These are phyloP conservation scores for Chydorus sphaericus DNA, from an alignment of 2,888 invertebrate genomes.

Conservation along the genomic window DNA sequence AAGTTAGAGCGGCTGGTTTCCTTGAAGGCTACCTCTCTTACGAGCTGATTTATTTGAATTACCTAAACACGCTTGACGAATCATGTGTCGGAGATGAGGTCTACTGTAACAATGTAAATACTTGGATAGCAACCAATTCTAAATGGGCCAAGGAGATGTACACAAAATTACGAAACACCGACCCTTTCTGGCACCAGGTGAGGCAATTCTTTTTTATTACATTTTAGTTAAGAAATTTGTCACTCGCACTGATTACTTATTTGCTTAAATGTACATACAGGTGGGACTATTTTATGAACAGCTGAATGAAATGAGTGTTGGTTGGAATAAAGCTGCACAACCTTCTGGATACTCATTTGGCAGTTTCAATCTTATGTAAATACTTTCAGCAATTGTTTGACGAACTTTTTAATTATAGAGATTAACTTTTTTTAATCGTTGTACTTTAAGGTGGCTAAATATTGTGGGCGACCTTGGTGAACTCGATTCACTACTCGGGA, in stretches of 20 bases:
- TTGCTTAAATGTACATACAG: conserved; percentile 19
- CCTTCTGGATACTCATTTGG: conserved; percentile 35
- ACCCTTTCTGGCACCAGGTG: conserved; percentile 77
- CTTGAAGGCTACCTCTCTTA: conserved; percentile 69
- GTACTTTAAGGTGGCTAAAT: conserved; percentile 46
- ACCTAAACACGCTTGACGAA: conserved; percentile 52
- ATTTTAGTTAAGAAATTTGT: too few species aligned
- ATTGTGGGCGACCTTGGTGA: conserved; percentile 59
- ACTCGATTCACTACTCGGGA: conserved; percentile 37
- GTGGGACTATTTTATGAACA: conserved; percentile 55
- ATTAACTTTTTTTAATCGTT: conserved; percentile 2
- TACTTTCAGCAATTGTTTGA: neutral
- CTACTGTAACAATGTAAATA: conserved; percentile 47
- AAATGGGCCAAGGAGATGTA: conserved; percentile 45
- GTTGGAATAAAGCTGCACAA: conserved; percentile 52
- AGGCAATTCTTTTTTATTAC: neutral
- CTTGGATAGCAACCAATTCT: conserved; percentile 47
- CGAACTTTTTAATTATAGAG: neutral
- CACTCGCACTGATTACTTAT: neutral
- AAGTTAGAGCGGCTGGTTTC: conserved; percentile 73
- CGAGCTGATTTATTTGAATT: conserved; percentile 61
- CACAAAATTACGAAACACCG: conserved; percentile 29
- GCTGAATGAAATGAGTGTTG: conserved; percentile 58
- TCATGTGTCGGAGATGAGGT: conserved; percentile 35
- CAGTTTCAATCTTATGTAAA: conserved; percentile 18